These are phyloP conservation scores for Aphelocoma coerulescens DNA, from an alignment of 2,113 vertebrate species.

Conservation along the genomic window DNA sequence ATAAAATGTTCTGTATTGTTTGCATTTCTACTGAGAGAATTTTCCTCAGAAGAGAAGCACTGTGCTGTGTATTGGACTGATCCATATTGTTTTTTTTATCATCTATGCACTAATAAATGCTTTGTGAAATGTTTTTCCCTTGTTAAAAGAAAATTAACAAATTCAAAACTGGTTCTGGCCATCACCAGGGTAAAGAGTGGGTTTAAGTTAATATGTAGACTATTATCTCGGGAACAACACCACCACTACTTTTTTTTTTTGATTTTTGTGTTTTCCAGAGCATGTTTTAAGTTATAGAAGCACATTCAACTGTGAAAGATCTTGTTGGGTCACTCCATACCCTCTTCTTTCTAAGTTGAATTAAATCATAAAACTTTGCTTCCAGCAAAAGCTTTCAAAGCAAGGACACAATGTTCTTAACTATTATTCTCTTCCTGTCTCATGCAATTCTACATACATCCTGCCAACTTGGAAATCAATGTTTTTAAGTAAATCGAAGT, in stretches of 20 bases:
- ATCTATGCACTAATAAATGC: background rate
- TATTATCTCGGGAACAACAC: background rate
- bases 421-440: background rate
- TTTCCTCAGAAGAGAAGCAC: background rate
- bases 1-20: background rate
- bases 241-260: background rate
- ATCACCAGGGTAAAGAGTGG: background rate
- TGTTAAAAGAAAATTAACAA: background rate
- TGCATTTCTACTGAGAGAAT: background rate
- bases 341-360: background rate
- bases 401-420: background rate
- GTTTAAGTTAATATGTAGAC: background rate
- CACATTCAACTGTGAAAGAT: background rate
- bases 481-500: background rate
- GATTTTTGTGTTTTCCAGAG: background rate
- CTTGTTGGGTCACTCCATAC: background rate
- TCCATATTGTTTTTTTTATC: background rate
- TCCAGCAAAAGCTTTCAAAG: constrained; percentile 8
- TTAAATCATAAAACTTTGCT: background rate
- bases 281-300: background rate
- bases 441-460: background rate
- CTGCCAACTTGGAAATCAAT: background rate
- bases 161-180: background rate
- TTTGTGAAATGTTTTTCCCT: background rate
- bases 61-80: background rate